Evolutionary conservation across 2,797 vertebrate genomes (phyloP).

Genomic region (Gymnocypris eckloni): DNA sequence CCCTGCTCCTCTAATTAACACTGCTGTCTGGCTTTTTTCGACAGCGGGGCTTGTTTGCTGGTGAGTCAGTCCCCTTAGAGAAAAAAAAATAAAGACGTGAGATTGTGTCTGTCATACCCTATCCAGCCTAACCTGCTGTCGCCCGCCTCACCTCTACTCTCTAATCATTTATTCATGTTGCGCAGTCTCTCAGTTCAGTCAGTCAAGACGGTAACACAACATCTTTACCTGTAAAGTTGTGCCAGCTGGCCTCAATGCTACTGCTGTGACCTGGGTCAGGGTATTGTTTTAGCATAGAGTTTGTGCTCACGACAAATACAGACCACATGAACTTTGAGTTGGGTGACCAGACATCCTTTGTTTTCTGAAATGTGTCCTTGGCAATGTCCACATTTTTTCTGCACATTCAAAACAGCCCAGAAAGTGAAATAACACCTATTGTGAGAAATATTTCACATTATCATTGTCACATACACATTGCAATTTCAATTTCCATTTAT

Average conservation of each 20-base stretch:
- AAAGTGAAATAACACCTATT: constrained; percentile 6
- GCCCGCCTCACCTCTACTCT: constrained; percentile 56
- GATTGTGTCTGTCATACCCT: constrained; percentile 51
- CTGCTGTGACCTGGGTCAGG: constrained; percentile 29
- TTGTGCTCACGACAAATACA: constrained; percentile 1
- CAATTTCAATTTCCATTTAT: not conserved
- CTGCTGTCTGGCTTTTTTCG: constrained; percentile 59
- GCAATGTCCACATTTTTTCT: constrained; percentile 4
- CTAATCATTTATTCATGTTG: constrained; percentile 74
- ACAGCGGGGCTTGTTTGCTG: constrained; percentile 61
- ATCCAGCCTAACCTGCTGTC: constrained; percentile 55
- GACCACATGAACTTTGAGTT: constrained; percentile 10
- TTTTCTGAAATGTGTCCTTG: not conserved
- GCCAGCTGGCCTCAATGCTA: constrained; percentile 28
- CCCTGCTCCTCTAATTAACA: constrained; percentile 61
- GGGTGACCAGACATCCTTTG: not conserved
- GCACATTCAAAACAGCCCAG: not conserved
- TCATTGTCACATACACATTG: not conserved
- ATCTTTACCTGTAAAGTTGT: constrained; percentile 62
- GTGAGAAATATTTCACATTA: not conserved
- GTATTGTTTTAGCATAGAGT: constrained; percentile 28
- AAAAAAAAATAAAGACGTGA: constrained; percentile 59
- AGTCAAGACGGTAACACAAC: constrained; percentile 62
- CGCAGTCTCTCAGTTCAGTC: constrained; percentile 64
- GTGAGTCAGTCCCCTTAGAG: constrained; percentile 50